A percentile compares a stretch with the other conserved stretches of the same genome.
phyloP scores from a whole-genome alignment of 1,140 invertebrate genomes.

The Himalopsyche phryganea region DNA sequence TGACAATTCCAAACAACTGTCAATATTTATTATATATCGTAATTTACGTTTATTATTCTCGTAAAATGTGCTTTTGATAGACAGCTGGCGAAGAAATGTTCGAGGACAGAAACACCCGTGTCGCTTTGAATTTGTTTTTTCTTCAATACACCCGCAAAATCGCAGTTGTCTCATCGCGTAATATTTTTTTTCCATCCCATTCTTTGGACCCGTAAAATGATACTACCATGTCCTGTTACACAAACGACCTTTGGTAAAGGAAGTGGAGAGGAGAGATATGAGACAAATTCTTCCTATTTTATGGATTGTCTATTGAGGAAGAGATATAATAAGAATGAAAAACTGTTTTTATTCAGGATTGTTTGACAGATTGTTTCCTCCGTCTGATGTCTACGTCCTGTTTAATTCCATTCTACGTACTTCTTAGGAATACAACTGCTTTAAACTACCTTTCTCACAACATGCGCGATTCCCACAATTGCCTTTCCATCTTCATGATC shows the following conservation, averaged over 20 bases:
- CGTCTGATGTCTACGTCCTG: not conserved
- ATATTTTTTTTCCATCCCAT: slow-evolving; percentile 9
- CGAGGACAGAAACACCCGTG: not conserved
- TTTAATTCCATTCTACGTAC: not conserved
- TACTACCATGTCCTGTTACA: slow-evolving; percentile 16
- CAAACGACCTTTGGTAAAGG: slow-evolving; percentile 6
- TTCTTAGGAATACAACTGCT: too few relatives aligned
- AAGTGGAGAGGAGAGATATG: slow-evolving; percentile 4
- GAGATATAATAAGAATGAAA: slow-evolving; percentile 4
- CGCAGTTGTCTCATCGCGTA: slow-evolving; percentile 13
- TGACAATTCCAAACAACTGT: too few relatives aligned
- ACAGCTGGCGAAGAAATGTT: not conserved
- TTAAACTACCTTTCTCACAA: too few relatives aligned
- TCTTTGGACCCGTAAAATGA: slow-evolving; percentile 17
- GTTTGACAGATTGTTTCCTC: slow-evolving; percentile 8
- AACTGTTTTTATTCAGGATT: slow-evolving; percentile 4
- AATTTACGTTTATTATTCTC: too few relatives aligned
- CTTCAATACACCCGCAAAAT: slow-evolving; percentile 12
- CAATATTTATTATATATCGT: too few relatives aligned
- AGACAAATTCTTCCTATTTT: slow-evolving; percentile 5
- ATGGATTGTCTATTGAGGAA: not conserved
- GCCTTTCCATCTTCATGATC: too few relatives aligned
- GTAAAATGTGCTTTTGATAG: too few relatives aligned
- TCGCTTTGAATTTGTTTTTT: slow-evolving; percentile 9
- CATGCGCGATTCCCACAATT: too few relatives aligned